Evolutionary conservation across 2,888 invertebrate species (phyloP).

Genomic region (Tricholauxania praeusta): DNA sequence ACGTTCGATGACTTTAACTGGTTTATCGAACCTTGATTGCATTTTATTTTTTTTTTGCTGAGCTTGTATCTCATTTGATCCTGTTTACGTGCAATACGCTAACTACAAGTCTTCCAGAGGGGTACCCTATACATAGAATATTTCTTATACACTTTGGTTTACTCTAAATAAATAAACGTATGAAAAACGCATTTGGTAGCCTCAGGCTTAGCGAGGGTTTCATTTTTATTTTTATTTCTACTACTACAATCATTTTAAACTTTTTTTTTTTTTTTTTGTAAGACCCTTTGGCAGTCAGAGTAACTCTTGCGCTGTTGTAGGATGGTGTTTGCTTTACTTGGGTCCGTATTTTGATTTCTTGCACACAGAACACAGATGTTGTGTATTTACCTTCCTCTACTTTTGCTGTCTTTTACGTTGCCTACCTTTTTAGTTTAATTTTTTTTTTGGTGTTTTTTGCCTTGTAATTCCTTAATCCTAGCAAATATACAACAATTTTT

Average conservation of each 20-base stretch:
- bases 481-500: conserved; percentile 15
- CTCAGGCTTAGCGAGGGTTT: conserved; percentile 29
- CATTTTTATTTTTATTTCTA: conserved; percentile 5
- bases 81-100: conserved; percentile 20
- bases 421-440: too few relatives aligned
- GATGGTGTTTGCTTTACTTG: conserved; percentile 29
- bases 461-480: conserved; percentile 30
- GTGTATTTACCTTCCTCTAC: conserved; percentile 20
- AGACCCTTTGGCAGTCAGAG: conserved; percentile 18
- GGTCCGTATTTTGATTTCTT: conserved; percentile 56
- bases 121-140: neutral
- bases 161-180: conserved; percentile 11
- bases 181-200: conserved; percentile 23
- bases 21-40: conserved; percentile 27
- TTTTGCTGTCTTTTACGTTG: neutral
- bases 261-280: neutral
- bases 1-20: conserved; percentile 34
- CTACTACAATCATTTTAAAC: neutral
- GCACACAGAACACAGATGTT: conserved; percentile 56
- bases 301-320: conserved; percentile 21
- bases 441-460: conserved; percentile 4
- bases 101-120: conserved; percentile 4
- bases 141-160: conserved; percentile 20
- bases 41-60: conserved; percentile 13
- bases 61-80: conserved; percentile 21